phyloP scores from a whole-genome alignment of 2,888 invertebrate genomes.

The Cephalotes varians region DNA sequence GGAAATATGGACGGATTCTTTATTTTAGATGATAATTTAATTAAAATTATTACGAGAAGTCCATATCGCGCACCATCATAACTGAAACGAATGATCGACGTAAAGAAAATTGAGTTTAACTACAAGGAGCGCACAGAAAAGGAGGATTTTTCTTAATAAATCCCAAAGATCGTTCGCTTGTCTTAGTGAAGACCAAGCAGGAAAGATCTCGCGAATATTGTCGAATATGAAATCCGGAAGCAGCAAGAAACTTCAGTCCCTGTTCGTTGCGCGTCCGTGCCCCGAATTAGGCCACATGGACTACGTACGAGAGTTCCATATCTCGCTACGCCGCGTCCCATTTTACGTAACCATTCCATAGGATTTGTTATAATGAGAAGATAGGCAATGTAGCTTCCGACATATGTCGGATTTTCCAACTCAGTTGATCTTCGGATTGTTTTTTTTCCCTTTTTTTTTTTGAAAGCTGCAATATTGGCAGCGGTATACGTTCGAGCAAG shows the following conservation, averaged over 20 bases:
- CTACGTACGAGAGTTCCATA: neutral
- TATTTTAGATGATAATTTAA: neutral
- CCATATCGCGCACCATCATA: neutral
- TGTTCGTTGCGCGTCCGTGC: conserved; percentile 35
- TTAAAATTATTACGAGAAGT: conserved; percentile 30
- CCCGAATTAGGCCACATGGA: conserved; percentile 43
- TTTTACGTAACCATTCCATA: conserved; percentile 7
- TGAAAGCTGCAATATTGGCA: neutral
- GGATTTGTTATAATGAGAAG: conserved; percentile 34
- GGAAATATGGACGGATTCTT: neutral
- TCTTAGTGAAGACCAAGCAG: neutral
- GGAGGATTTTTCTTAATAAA: conserved; percentile 23
- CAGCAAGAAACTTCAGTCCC: conserved; percentile 41
- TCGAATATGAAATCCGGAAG: conserved; percentile 40
- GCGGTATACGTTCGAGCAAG: neutral
- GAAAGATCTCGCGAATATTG: conserved; percentile 26
- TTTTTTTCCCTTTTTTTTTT: too few species aligned
- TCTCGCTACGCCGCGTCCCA: neutral
- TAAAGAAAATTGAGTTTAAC: neutral
- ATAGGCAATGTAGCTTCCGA: conserved; percentile 1
- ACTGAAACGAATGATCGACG: neutral
- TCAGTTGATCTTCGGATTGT: neutral
- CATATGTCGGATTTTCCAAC: neutral
- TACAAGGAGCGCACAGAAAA: neutral
- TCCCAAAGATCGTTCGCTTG: neutral